A percentile compares a stretch with the other conserved stretches of the same genome.
Evolutionary conservation across 1,140 invertebrate genomes (phyloP).

Genomic region (Drosophila pachea): DNA sequence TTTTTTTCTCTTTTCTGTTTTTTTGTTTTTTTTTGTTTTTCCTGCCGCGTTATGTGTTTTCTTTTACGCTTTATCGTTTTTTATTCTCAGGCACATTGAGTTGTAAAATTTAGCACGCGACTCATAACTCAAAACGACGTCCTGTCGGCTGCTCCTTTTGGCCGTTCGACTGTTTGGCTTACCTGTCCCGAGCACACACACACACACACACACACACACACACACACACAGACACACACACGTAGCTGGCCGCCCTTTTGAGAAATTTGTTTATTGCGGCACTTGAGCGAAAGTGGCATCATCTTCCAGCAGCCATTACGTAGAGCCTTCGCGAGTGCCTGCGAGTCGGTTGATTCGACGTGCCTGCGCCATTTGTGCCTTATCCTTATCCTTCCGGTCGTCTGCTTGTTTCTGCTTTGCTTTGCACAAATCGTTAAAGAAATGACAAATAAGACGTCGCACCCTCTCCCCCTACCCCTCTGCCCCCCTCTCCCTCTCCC

Average conservation of each 20-base stretch:
- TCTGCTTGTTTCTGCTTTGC: conserved; percentile 60
- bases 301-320: conserved; percentile 51
- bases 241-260: conserved; percentile 55
- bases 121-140: conserved; percentile 44
- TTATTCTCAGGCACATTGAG: conserved; percentile 23
- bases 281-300: conserved; percentile 74
- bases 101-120: conserved; percentile 45
- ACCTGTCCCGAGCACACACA: conserved; percentile 44
- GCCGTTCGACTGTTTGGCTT: conserved; percentile 10
- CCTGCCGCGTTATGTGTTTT: background rate
- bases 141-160: background rate
- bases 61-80: background rate
- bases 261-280: conserved; percentile 76
- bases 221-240: background rate
- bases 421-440: conserved; percentile 74
- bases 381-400: conserved; percentile 26
- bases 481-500: background rate
- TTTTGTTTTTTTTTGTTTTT: background rate
- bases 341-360: conserved; percentile 55
- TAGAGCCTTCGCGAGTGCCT: conserved; percentile 8
- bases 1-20: conserved; percentile 35
- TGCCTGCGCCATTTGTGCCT: conserved; percentile 44
- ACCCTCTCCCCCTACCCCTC: conserved; percentile 7
- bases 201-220: conserved; percentile 29
- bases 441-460: conserved; percentile 68